Conservation (phyloP, 2,797 vertebrate genomes). For the Merluccius polli region DNA sequence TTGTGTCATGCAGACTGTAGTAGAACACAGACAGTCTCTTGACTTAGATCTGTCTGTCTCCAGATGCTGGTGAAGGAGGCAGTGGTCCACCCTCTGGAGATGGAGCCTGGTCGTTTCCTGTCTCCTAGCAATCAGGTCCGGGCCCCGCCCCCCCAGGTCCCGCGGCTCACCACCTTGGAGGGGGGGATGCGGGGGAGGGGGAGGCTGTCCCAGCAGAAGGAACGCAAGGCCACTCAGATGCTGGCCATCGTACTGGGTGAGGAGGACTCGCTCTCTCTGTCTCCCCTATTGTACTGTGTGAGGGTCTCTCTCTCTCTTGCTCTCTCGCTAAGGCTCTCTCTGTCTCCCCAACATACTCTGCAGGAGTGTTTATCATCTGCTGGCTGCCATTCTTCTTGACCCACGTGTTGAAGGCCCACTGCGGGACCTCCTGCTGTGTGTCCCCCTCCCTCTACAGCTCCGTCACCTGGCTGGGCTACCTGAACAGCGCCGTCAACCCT, state of each 20-base stretch:
- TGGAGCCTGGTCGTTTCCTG: conserved; percentile 63
- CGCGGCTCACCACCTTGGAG: conserved; percentile 56
- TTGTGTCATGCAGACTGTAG: neutral
- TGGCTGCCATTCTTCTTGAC: conserved; percentile 80
- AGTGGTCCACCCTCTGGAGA: conserved; percentile 65
- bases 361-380: conserved; percentile 80
- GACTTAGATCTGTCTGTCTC: conserved; percentile 11
- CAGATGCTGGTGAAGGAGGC: conserved; percentile 74
- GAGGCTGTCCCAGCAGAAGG: conserved; percentile 76
- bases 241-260: conserved; percentile 75
- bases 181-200: conserved; percentile 63
- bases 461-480: conserved; percentile 75
- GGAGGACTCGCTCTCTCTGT: neutral
- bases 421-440: conserved; percentile 75
- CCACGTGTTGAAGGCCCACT: conserved; percentile 76
- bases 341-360: neutral
- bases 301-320: neutral
- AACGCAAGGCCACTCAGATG: conserved; percentile 77
- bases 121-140: conserved; percentile 35
- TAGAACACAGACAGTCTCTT: neutral
- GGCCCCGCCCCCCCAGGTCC: conserved; percentile 53
- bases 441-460: conserved; percentile 70
- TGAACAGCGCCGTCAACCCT: conserved; percentile 77
- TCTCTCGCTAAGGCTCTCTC: neutral
- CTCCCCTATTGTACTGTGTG: too few relatives aligned